Evolutionary conservation across 1,140 invertebrate species (phyloP), one percentile per base, ranked within the genome.

Genomic region (Drosophila tristis): DNA sequence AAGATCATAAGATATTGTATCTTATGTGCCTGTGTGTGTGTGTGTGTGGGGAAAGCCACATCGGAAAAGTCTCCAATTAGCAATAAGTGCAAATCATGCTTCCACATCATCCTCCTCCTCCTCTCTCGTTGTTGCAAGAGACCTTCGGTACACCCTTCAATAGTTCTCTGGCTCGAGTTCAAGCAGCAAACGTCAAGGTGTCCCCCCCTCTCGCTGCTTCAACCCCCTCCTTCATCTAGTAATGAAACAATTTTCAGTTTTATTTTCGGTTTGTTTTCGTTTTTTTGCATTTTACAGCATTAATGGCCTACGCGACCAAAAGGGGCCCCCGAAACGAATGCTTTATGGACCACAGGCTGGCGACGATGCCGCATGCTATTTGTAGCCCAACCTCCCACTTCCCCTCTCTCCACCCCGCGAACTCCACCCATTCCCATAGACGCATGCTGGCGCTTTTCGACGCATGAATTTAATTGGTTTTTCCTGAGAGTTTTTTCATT

Each of bases 181-280:
- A 87, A 89, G 84, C 79, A 74, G 71, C 84, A 87, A 39, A 87
- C 84, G 84, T 87, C 84, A 87, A 87, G 84, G 84, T 87, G 75
- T 58, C 45, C 51, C 61, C 78, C 65, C 39, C 20, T 39, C 67
- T 51, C 64, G 62, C 49, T 23, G 9, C 13, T 15, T 20, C 31
- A 9, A 76, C 8, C 50, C 63, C 63, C 70, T 60, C 35, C 1
- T 2, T 39, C 35, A 39, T 39, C 35, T 39, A 89, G 84, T 87
- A 87, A 87, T 87, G 84, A 87, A 89, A 79, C 76, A 84, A 87
- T 84, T 87, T 39, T 87, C 76, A 55, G 71, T 74, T 65, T 82
- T 82, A 82, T 87, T 87, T 89, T 89, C 72, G 78, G 64, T 66
- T 63, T 63, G 61, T 65, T 47, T 54, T 64, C 50, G 67, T 70